Base-by-base conservation (phyloP, 2,113 vertebrate species). In the Nesogale talazaci region DNA sequence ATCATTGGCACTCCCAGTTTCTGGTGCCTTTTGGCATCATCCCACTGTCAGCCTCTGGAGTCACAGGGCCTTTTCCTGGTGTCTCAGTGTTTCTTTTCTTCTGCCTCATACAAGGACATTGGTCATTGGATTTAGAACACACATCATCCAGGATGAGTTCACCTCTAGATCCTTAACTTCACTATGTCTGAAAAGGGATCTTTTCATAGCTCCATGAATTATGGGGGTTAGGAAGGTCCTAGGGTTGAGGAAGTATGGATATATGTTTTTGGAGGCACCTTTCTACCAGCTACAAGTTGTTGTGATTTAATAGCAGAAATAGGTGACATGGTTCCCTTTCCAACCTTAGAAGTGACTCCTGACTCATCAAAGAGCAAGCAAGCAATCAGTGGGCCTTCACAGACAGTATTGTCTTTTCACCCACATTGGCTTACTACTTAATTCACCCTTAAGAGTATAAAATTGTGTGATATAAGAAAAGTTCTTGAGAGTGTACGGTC, bases 321-420 rank as follows among this genome's bases (percentile, higher is more conserved):
- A 34, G 52, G 27, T 86, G 69, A 57, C 5, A 31, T 4, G 6
- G 23, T 67, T 65, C 19, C 89, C 38, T 81, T 83, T 95, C 84
- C 67, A 94, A 57, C 15, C 34, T 88, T 29, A 87, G 63, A 90
- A 65, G 77, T 90, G 69, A 22, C 74, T 86, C 63, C 38, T 56
- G n/a, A 89, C 19, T 63, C 52, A 86, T 91, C 81, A 88, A 79
- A 69, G 31, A 17, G 61, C 46, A 72, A 88, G 52, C 52, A 65
- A 40, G 52, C 40, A 52, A 36, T 61, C 5, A 19, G 22, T 85
- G n/a, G 31, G 46, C 15, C 31, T 65, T 42, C 19, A 10, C 1
- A 16, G 75, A 90, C 57, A 72, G 40, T 27, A 20, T 82, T 77
- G 38, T 78, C 42, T 72, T 77, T 25, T 90, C n/a, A 72, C 14